A percentile compares a stretch with the other conserved stretches of the same genome.
Conservation (phyloP, 2,888 invertebrate genomes). For the Parnassius smintheus region DNA sequence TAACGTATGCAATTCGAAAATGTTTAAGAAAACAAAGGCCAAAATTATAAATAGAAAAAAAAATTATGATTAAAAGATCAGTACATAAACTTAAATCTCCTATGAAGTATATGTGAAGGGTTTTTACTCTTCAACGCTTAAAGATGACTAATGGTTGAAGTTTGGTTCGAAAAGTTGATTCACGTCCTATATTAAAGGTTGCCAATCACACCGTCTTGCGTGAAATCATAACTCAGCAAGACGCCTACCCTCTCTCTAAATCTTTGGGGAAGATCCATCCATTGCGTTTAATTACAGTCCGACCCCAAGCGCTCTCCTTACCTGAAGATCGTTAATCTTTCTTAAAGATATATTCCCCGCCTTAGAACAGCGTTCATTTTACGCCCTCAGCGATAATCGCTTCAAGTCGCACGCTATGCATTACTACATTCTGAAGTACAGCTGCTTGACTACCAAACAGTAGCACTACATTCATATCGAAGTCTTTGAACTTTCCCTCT, state of each 20-base stretch:
- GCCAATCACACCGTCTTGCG: constrained; percentile 73
- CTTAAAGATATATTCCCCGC: constrained; percentile 77
- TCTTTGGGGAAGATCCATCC: constrained; percentile 75
- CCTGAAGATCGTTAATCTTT: constrained; percentile 80
- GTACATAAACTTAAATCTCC: too few species aligned
- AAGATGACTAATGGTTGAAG: constrained; percentile 18
- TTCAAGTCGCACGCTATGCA: constrained; percentile 55
- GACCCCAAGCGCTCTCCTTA: constrained; percentile 67
- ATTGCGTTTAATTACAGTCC: constrained; percentile 79
- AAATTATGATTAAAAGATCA: too few species aligned
- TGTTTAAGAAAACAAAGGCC: too few species aligned
- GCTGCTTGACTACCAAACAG: constrained; percentile 48
- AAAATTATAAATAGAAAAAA: too few species aligned
- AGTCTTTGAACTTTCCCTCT: constrained; percentile 72
- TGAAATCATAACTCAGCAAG: constrained; percentile 79
- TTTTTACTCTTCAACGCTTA: too few species aligned
- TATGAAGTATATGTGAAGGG: not conserved
- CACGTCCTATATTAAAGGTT: constrained; percentile 63
- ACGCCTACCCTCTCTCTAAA: constrained; percentile 72
- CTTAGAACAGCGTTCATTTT: constrained; percentile 56
- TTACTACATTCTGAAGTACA: constrained; percentile 32
- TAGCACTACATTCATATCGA: constrained; percentile 53
- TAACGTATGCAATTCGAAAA: too few species aligned
- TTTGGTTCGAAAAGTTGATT: constrained; percentile 53
- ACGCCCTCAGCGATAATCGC: constrained; percentile 65